Evolutionary conservation across 1,140 invertebrate species (phyloP), one percentile per base, ranked within the genome.

Genomic region (Steinernema feltiae): DNA sequence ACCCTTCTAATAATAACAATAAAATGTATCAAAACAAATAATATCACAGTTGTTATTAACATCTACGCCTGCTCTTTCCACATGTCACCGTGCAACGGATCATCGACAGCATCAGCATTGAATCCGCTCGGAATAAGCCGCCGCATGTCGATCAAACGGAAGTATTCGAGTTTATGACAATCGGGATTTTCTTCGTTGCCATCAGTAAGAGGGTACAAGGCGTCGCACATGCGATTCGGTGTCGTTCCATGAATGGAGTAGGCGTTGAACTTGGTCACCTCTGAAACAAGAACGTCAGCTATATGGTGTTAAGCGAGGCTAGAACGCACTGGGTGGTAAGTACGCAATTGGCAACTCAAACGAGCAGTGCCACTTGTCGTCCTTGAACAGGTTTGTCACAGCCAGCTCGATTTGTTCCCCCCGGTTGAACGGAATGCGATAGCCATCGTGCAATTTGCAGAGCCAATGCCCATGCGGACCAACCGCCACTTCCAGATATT

Each of bases 211-310:
- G 90, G 88, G 80, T 87, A 89, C 1, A 90, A 79, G 0, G 89
- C 83, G 79, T 89, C 88, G 78, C 90, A 90, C 30, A 80, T 80
- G 70, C 90, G 76, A 3, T 86, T 76, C 0, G 82, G 80, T 1
- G 82, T 87, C 12, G 81, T 82, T 3, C 89, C 89, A 78, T 90
- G 89, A 73, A 90, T 90, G 32, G 89, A 89, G 80, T 89, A 90
- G 1, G 89, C 89, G 82, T 90, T 90, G 77, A 90, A 88, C 75
- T 87, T 87, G 29, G 83, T 87, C 0, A 90, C 87, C 63, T 85
- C 84, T 71, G 83, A 12, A 73, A 73, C 3, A 46, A 30, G 24
- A 63, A 73, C 7, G 12, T 41, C n/a, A 48, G 15, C 24, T 29
- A 24, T 3, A 70, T 12, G 12, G 21, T 21, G 30, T 71, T 18